Conservation (phyloP, 2,113 vertebrate species). For the Calidris pygmaea region DNA sequence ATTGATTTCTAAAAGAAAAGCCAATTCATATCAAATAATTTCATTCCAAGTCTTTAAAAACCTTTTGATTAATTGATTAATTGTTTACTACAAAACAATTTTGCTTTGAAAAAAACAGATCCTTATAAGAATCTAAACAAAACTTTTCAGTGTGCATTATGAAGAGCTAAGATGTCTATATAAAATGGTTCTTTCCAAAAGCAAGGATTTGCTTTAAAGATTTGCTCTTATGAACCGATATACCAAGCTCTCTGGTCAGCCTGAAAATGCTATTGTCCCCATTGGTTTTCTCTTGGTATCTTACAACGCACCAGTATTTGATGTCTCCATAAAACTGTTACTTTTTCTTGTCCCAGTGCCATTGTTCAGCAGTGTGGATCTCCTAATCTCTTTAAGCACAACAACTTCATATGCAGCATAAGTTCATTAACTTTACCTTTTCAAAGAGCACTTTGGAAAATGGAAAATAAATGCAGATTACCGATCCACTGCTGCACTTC, state of each 20-base stretch:
- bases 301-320: not conserved
- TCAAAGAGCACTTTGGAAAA: not conserved
- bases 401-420: not conserved
- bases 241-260: not conserved
- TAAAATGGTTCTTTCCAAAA: slow-evolving; percentile 23
- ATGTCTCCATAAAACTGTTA: not conserved
- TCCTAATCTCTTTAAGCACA: not conserved
- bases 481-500: not conserved
- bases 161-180: not conserved
- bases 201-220: not conserved
- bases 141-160: not conserved
- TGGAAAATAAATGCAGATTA: not conserved
- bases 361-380: not conserved
- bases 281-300: not conserved
- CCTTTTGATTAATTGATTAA: not conserved
- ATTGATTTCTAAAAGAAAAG: not conserved
- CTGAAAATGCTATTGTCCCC: not conserved
- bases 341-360: not conserved
- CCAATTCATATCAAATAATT: not conserved
- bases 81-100: not conserved
- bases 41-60: not conserved
- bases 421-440: not conserved
- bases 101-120: slow-evolving; percentile 8
- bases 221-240: not conserved
- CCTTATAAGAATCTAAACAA: slow-evolving; percentile 12